Conservation (phyloP, 2,113 vertebrate genomes). For the Actinemys pallida region DNA sequence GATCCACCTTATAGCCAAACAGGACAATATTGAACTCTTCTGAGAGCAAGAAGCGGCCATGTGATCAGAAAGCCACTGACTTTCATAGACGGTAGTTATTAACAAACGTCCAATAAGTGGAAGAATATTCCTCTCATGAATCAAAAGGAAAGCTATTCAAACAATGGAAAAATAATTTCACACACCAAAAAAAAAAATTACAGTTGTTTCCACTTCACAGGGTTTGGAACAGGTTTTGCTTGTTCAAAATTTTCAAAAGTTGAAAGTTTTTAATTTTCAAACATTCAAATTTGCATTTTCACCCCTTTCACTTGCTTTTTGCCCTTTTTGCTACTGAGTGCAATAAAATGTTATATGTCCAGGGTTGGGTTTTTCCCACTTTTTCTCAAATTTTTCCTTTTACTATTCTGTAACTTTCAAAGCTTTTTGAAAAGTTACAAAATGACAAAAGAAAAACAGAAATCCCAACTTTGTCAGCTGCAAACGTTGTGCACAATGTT, state of each 20-base stretch:
- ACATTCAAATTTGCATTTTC: neutral
- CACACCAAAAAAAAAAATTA: neutral
- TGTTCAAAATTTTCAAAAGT: neutral
- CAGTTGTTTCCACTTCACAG: neutral
- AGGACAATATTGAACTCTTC: neutral
- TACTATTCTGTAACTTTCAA: neutral
- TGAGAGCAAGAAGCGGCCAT: rapidly evolving
- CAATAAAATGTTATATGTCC: neutral
- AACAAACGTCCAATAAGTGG: neutral
- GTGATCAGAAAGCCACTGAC: neutral
- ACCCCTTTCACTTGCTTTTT: neutral
- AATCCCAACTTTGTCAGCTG: neutral
- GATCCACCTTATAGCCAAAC: rapidly evolving
- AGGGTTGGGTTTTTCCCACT: neutral
- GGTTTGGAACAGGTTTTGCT: neutral
- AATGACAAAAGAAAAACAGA: neutral
- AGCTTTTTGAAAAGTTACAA: neutral
- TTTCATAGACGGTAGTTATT: rapidly evolving
- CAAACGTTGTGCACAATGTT: neutral
- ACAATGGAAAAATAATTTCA: neutral
- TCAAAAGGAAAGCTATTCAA: neutral
- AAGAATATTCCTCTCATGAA: neutral
- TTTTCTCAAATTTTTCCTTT: neutral
- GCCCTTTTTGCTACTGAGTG: neutral
- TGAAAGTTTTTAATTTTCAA: neutral